A percentile compares a stretch with the other conserved stretches of the same genome.
Conservation (phyloP, 2,797 vertebrate species). For the Microctenopoma stevenorrisi region DNA sequence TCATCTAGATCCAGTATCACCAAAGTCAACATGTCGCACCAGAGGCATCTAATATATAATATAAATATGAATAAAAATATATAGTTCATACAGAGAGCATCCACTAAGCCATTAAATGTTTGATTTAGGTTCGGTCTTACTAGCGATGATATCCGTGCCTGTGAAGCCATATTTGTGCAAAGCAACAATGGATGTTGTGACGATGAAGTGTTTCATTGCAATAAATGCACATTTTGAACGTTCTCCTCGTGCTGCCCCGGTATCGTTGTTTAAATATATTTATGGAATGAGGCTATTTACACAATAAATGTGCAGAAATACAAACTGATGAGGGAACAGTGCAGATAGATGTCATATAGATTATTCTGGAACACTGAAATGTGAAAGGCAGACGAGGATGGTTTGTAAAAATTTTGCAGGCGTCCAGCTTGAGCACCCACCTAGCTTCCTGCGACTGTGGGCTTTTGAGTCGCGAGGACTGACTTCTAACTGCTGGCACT, state of each 20-base stretch:
- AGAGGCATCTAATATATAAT: too few species aligned
- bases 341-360: conserved; percentile 10
- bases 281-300: not conserved
- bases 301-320: not conserved
- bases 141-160: too few species aligned
- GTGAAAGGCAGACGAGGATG: not conserved
- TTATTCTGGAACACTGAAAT: conserved; percentile 1
- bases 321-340: not conserved
- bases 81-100: too few species aligned
- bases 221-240: not conserved
- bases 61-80: too few species aligned
- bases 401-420: conserved; percentile 4
- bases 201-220: too few species aligned
- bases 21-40: too few species aligned
- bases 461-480: not conserved
- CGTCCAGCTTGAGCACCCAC: conserved; percentile 20
- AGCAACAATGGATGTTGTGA: too few species aligned
- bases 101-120: too few species aligned
- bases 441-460: conserved; percentile 3
- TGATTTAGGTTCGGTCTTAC: too few species aligned
- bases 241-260: not conserved
- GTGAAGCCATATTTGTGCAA: too few species aligned
- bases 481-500: conserved; percentile 8
- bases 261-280: not conserved
- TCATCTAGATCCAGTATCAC: too few species aligned